Evolutionary conservation across 2,888 invertebrate genomes (phyloP), one percentile per base, ranked within the genome.

Genomic region (Rhingia rostrata): DNA sequence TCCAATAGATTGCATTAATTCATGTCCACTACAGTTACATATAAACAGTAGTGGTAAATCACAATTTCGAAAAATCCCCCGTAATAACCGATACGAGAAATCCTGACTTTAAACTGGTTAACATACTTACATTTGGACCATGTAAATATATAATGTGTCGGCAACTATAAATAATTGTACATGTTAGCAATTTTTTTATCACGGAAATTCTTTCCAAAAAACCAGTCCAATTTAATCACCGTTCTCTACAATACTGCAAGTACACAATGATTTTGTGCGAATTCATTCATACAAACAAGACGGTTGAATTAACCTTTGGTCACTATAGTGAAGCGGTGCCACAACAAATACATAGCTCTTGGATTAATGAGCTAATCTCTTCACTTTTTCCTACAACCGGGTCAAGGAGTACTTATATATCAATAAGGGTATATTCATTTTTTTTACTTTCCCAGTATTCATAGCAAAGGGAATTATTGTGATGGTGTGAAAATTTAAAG

Each of bases 281-380:
- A 64, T 51, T 60, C 43, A 69, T 53, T 69, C 53, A 61, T 61
- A 32, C 54, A 45, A 67, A 61, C 45, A 39, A 39, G 61, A 47
- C 14, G 51, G 1, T 53, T 33, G n/a, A 60, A 37, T 77, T 43
- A 69, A 37, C 60, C n/a, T 43, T 49, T 61, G 72, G 79, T 79
- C 72, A 72, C 79, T 79, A 79, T 79, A 72, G 79, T 45, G 58
- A 79, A 73, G 7, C 32, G 7, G 12, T 22, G 72, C 12, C 79
- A 79, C 72, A 79, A 79, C 79, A 79, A 66, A 64, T 22, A 2
- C 22, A 22, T 37, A 10, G n/a, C 30, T 64, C 3, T 32, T 51
- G 14, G 37, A 64, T 41, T 64, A 64, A 69, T 39, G 54, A 61
- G 45, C 49, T n/a, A 63, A 63, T 78, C 56, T 70, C 47, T 53